Conservation (phyloP, 2,113 vertebrate species). For the Caretta caretta region DNA sequence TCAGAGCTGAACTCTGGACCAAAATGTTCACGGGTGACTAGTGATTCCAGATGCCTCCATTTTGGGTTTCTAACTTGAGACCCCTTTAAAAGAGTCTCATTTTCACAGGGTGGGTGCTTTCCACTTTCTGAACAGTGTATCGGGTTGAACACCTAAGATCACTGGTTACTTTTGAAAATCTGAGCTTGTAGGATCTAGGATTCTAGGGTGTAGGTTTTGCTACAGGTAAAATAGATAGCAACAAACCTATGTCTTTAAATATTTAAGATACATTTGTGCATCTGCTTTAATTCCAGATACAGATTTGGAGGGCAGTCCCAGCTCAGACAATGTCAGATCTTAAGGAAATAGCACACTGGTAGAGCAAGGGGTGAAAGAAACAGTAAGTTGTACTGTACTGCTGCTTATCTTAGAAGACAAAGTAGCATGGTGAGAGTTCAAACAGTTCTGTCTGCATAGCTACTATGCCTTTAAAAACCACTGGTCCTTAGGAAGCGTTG, state of each 20-base stretch:
- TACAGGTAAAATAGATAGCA: neutral
- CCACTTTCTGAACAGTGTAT: too few relatives aligned
- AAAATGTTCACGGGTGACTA: too few relatives aligned
- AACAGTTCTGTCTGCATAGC: neutral
- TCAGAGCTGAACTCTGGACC: too few relatives aligned
- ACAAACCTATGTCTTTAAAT: neutral
- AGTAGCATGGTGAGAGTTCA: neutral
- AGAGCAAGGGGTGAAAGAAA: neutral
- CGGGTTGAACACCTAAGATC: too few relatives aligned
- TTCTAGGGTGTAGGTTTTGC: too few relatives aligned
- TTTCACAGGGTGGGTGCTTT: too few relatives aligned
- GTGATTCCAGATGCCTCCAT: too few relatives aligned
- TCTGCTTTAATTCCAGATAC: neutral
- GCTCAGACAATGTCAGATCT: neutral
- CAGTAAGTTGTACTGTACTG: neutral
- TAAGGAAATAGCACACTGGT: neutral
- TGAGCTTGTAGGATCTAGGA: too few relatives aligned
- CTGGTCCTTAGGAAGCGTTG: neutral
- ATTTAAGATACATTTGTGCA: neutral
- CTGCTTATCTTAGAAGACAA: neutral
- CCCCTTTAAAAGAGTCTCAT: too few relatives aligned
- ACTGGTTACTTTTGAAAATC: too few relatives aligned
- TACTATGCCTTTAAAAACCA: too few relatives aligned
- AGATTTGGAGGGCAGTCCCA: neutral
- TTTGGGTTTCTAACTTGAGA: too few relatives aligned